Base-by-base conservation (phyloP, 2,113 vertebrate species). In the Spheniscus mendiculus region DNA sequence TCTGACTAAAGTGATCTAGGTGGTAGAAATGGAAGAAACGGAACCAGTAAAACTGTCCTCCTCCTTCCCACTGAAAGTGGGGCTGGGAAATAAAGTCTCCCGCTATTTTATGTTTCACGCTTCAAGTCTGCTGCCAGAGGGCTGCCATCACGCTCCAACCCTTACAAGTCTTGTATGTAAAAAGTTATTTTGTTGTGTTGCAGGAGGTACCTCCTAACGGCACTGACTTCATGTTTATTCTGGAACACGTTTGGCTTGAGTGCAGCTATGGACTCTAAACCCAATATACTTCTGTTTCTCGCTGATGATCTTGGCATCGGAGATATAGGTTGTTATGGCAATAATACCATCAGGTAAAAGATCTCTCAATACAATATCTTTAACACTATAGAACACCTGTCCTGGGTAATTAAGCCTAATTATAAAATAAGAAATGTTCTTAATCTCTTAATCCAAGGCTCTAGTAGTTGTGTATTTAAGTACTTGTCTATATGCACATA, bases 261-360 rank as follows among this genome's bases (percentile, higher is more conserved):
- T 44, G 59, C 34, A 45, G 70, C 56, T 36, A 11, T 38, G 38
- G 65, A 53, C 14, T 42, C 52, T 6, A 98, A 94, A 93, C 99
- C 99, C 6, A 99, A 99, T 63, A 97, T 99, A 70, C 96, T 99
- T 9, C 96, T 99, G 56, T 98, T 99, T 29, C 98, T 99, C 98
- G 98, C 98, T 1, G 99, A 99, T 36, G 99, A 99, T 84, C 97
- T 99, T 38, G 99, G 99, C 40, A 99, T 99, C 3, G 98, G 99
- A 38, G 99, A 99, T 34, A 17, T 99, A 19, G 99, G 99, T 14
- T 99, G 99, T 95, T 99, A 99, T 29, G 99, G 99, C 19, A 99
- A 99, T 44, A 15, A 94, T 44, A 99, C 98, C 5, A 97, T 99
- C 93, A 99, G 98, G 99, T 99, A 90, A 93, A 49, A 40, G 40